Conservation (phyloP, 2,797 vertebrate genomes). For the Merluccius polli region DNA sequence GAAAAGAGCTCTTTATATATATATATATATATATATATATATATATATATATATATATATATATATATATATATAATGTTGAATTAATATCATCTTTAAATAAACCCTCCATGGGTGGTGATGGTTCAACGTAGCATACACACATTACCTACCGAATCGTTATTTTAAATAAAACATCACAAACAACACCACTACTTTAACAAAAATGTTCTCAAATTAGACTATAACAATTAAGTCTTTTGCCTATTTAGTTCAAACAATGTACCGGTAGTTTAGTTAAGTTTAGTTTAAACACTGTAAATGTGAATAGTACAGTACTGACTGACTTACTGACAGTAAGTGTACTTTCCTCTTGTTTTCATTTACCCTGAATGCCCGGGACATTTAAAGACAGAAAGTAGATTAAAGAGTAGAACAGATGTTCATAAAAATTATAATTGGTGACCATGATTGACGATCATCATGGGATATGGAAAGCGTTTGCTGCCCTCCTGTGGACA, state of each 20-base stretch:
- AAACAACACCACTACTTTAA: too few relatives aligned
- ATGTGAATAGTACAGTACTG: neutral
- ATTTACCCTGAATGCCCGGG: neutral
- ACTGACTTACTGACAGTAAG: too few relatives aligned
- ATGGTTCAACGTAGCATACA: neutral
- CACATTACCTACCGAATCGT: neutral
- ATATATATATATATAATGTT: too few relatives aligned
- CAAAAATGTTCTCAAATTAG: too few relatives aligned
- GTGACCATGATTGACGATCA: neutral
- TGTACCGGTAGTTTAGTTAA: too few relatives aligned
- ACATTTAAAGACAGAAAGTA: neutral
- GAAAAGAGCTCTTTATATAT: too few relatives aligned
- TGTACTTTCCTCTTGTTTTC: neutral
- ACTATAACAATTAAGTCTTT: too few relatives aligned
- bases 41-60: too few relatives aligned
- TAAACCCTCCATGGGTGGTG: neutral
- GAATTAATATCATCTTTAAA: neutral
- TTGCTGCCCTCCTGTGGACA: slow-evolving; percentile 35
- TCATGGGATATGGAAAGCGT: neutral
- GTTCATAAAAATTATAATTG: neutral
- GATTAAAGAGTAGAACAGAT: neutral
- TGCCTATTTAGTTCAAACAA: too few relatives aligned
- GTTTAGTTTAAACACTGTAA: neutral
- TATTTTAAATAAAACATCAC: neutral
- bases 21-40: too few relatives aligned